These are phyloP conservation scores for Euleptes europaea DNA, from an alignment of 2,113 vertebrate genomes.

Conservation along the genomic window DNA sequence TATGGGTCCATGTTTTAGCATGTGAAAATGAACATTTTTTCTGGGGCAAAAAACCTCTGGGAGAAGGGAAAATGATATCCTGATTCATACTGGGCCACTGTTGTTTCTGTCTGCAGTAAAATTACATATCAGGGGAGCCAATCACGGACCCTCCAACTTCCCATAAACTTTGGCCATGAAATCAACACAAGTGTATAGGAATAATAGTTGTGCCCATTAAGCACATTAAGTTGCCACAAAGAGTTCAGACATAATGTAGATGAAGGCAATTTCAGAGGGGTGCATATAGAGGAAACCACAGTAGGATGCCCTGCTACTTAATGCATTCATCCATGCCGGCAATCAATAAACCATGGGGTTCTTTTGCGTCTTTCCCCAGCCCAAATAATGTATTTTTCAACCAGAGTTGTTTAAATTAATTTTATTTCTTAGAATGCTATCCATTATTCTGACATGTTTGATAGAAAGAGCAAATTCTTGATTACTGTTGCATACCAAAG, in stretches of 20 bases:
- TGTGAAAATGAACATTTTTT: too few relatives aligned
- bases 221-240: constrained; percentile 29
- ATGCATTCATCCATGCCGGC: not conserved
- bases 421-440: constrained; percentile 55
- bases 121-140: too few relatives aligned
- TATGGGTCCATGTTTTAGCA: too few relatives aligned
- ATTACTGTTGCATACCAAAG: constrained; percentile 15
- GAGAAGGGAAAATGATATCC: too few relatives aligned
- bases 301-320: not conserved
- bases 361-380: constrained; percentile 34
- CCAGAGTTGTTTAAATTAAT: constrained; percentile 59
- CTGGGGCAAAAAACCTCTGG: too few relatives aligned
- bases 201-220: constrained; percentile 47
- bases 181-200: constrained; percentile 32
- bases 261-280: constrained; percentile 1
- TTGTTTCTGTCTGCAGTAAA: too few relatives aligned
- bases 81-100: too few relatives aligned
- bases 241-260: constrained; percentile 34
- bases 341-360: constrained; percentile 54
- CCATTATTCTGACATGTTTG: constrained; percentile 55
- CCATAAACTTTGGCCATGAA: not conserved
- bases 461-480: constrained; percentile 35
- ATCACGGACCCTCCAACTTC: too few relatives aligned
- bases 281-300: not conserved
- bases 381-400: constrained; percentile 46